Evolutionary conservation across 2,888 invertebrate species (phyloP).

Genomic region (Notocelia uddmanniana): DNA sequence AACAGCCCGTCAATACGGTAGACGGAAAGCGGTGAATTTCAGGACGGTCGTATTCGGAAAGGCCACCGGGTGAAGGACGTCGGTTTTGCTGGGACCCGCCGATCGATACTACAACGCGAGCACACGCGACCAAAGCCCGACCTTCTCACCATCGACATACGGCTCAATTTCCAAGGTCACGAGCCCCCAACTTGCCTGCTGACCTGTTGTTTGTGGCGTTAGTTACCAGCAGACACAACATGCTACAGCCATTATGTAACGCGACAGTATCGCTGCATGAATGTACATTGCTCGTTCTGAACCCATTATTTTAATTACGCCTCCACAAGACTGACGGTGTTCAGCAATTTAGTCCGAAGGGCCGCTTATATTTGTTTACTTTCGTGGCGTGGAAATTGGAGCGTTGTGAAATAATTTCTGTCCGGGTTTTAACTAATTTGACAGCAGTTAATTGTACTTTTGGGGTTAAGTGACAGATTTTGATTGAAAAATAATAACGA

Average conservation of each 20-base stretch:
- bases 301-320: conserved; percentile 4
- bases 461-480: conserved; percentile 8
- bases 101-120: conserved; percentile 68
- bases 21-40: conserved; percentile 42
- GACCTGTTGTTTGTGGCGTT: conserved; percentile 63
- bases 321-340: conserved; percentile 6
- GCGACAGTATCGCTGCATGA: background rate
- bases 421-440: conserved; percentile 9
- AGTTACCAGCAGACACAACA: conserved; percentile 46
- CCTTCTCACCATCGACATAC: conserved; percentile 47
- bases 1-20: conserved; percentile 29
- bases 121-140: conserved; percentile 50
- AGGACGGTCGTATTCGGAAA: conserved; percentile 63
- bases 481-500: background rate
- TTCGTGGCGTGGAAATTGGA: conserved; percentile 23
- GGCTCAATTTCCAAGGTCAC: conserved; percentile 1
- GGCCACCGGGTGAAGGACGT: conserved; percentile 83
- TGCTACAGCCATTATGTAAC: conserved; percentile 42
- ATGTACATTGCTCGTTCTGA: conserved; percentile 23
- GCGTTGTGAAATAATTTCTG: conserved; percentile 18
- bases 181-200: conserved; percentile 48
- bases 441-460: conserved; percentile 4
- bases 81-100: conserved; percentile 60
- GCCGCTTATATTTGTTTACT: conserved; percentile 38
- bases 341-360: conserved; percentile 5